Evolutionary conservation across 2,888 invertebrate species (phyloP).

Genomic region (Mythimna vitellina): DNA sequence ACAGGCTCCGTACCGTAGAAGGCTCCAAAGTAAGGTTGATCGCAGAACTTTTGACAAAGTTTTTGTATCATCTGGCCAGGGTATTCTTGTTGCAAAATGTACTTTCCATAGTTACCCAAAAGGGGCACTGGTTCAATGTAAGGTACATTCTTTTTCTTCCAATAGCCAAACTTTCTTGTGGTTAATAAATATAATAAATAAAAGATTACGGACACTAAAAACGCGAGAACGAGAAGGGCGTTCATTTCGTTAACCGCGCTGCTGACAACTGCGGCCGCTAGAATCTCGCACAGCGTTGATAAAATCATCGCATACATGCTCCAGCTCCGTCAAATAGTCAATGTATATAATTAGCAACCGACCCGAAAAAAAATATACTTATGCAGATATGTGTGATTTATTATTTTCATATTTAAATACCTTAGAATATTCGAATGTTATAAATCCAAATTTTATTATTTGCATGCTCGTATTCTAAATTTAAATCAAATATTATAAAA

Average conservation of each 20-base stretch:
- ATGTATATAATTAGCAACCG: neutral
- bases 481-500: too few species aligned
- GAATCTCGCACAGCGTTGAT: neutral
- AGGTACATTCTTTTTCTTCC: slow-evolving; percentile 72
- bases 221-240: slow-evolving; percentile 16
- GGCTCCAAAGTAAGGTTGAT: slow-evolving; percentile 74
- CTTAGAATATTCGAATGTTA: too few species aligned
- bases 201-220: slow-evolving; percentile 18
- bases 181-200: slow-evolving; percentile 49
- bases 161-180: slow-evolving; percentile 65
- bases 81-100: slow-evolving; percentile 67
- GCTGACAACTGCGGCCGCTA: slow-evolving; percentile 7
- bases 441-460: too few species aligned
- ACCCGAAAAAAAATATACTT: neutral
- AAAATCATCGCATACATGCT: neutral
- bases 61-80: slow-evolving; percentile 57
- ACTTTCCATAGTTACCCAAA: slow-evolving; percentile 73
- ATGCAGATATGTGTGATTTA: neutral
- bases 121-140: slow-evolving; percentile 66
- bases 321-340: neutral
- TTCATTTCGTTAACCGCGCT: slow-evolving; percentile 20
- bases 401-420: neutral
- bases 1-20: slow-evolving; percentile 76
- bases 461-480: too few species aligned
- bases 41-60: slow-evolving; percentile 68